These are phyloP conservation scores for Ceyx melanurus DNA, from an alignment of 2,113 vertebrate genomes.

Conservation along the genomic window DNA sequence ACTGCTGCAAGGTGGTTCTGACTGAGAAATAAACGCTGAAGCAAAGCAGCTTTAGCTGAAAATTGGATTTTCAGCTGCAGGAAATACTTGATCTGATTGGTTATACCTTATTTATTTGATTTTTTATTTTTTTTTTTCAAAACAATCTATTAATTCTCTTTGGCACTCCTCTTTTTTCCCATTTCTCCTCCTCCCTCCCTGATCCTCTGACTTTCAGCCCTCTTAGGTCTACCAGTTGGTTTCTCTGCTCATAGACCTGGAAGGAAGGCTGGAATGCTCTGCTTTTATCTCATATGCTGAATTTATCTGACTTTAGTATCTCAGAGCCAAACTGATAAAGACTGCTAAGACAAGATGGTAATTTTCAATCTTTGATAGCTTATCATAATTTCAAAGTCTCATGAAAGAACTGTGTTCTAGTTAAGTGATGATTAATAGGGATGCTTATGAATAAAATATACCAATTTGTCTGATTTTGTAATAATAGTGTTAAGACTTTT, in stretches of 20 bases:
- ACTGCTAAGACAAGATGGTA: not conserved
- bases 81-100: not conserved
- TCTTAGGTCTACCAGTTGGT: not conserved
- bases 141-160: not conserved
- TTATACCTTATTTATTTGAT: not conserved
- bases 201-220: not conserved
- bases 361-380: not conserved
- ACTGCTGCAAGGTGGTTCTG: not conserved
- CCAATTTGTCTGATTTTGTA: not conserved
- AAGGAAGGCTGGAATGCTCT: not conserved
- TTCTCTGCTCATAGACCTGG: not conserved
- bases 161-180: not conserved
- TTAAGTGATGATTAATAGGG: not conserved
- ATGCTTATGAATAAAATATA: not conserved
- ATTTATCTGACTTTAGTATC: not conserved
- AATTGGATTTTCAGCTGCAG: not conserved
- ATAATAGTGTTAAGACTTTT: not conserved
- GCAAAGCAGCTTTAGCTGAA: not conserved
- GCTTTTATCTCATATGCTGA: not conserved
- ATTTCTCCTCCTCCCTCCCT: rapidly evolving
- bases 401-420: not conserved
- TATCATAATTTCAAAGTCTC: not conserved
- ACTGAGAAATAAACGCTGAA: not conserved
- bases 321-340: not conserved
- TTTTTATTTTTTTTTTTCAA: not conserved